phyloP scores from a whole-genome alignment of 2,113 vertebrate species.

The Anoura caudifer region DNA sequence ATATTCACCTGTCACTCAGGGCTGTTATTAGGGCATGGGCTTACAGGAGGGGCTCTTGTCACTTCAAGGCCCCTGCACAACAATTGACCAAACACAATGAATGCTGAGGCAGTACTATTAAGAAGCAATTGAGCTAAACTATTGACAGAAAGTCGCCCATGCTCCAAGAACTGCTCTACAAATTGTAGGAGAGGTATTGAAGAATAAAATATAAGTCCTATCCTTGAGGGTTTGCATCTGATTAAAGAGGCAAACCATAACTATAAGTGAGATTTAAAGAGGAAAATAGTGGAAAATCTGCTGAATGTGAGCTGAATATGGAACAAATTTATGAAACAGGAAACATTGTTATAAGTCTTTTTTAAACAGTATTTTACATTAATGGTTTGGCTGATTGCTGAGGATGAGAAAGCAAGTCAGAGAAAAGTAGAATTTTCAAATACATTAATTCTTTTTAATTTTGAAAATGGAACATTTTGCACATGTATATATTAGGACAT shows the following conservation, averaged over 20 bases:
- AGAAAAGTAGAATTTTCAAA: not conserved
- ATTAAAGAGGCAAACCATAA: not conserved
- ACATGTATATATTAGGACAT: not conserved
- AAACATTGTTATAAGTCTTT: not conserved
- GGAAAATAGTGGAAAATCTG: not conserved
- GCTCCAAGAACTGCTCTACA: not conserved
- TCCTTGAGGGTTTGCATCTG: not conserved
- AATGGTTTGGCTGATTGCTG: not conserved
- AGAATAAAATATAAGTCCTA: not conserved
- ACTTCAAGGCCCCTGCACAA: not conserved
- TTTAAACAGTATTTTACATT: not conserved
- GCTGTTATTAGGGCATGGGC: not conserved
- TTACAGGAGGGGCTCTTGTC: too few relatives aligned
- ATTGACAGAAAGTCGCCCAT: too few relatives aligned
- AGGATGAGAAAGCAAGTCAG: not conserved
- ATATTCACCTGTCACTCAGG: not conserved
- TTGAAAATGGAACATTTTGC: not conserved
- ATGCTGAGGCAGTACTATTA: not conserved
- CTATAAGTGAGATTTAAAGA: not conserved
- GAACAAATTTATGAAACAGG: not conserved
- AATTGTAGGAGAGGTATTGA: not conserved
- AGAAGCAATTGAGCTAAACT: not conserved
- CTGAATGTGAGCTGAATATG: not conserved
- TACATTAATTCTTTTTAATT: not conserved
- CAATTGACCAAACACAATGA: not conserved